These are phyloP conservation scores for Alces alces DNA, from an alignment of 2,113 vertebrate species.

Conservation along the genomic window DNA sequence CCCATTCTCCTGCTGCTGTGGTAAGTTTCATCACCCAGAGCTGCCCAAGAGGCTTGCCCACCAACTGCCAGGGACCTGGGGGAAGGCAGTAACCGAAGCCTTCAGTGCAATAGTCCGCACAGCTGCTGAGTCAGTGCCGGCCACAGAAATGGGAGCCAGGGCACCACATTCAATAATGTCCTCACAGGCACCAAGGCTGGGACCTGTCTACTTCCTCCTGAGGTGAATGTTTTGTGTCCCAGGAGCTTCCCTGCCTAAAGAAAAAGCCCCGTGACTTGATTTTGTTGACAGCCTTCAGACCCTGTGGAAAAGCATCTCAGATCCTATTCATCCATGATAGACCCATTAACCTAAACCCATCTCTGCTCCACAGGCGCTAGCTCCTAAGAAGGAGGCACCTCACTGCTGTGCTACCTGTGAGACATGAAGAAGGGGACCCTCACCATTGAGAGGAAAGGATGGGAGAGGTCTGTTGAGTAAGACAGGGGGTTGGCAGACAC, in stretches of 20 bases:
- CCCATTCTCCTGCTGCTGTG: background rate
- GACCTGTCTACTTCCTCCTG: too few relatives aligned
- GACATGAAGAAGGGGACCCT: background rate
- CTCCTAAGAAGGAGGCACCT: background rate
- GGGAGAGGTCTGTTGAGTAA: background rate
- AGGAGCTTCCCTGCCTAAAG: too few relatives aligned
- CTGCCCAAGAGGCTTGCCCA: slow-evolving; percentile 11
- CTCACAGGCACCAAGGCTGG: too few relatives aligned
- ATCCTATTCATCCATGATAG: too few relatives aligned
- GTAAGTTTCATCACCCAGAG: slow-evolving; percentile 26
- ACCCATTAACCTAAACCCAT: too few relatives aligned
- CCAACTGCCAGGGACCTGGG: slow-evolving; percentile 33
- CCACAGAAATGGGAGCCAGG: background rate
- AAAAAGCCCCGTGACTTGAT: too few relatives aligned
- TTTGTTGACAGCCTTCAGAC: too few relatives aligned
- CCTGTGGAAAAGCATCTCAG: too few relatives aligned
- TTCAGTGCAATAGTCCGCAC: accelerated
- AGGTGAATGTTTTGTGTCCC: too few relatives aligned
- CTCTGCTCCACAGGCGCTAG: too few relatives aligned
- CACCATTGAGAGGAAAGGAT: background rate
- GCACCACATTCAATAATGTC: too few relatives aligned
- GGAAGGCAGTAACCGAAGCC: background rate
- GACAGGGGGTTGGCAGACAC: background rate
- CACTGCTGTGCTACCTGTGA: background rate
- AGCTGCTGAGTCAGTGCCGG: background rate